phyloP scores from a whole-genome alignment of 2,888 invertebrate genomes.

The Lasius fuliginosus region DNA sequence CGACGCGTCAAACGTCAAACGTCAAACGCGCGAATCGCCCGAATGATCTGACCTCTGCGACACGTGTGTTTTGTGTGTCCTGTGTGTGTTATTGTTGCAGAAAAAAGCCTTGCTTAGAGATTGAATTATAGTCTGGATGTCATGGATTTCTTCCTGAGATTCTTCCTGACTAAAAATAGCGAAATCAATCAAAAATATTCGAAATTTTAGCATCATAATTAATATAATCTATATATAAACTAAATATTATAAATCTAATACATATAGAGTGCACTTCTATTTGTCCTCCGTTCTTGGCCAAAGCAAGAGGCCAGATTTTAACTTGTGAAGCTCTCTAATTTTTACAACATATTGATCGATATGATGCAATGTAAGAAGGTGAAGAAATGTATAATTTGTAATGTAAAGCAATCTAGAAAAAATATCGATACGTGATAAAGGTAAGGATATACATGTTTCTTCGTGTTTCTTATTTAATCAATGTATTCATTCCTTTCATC shows the following conservation, averaged over 20 bases:
- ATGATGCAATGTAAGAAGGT: background rate
- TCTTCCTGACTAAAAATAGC: background rate
- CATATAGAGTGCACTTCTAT: no score
- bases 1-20: constrained; percentile 7
- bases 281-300: no score
- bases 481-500: background rate
- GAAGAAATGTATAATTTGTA: background rate
- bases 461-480: constrained; percentile 4
- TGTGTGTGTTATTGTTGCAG: background rate
- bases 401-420: background rate
- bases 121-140: background rate
- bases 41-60: background rate
- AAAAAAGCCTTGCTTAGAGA: background rate
- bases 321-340: background rate
- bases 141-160: background rate
- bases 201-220: no score
- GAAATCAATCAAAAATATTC: background rate
- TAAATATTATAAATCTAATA: no score
- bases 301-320: no score
- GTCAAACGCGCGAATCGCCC: background rate
- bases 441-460: background rate
- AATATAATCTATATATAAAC: no score
- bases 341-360: background rate
- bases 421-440: background rate
- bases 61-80: background rate